Evolutionary conservation across 1,140 invertebrate genomes (phyloP).

Genomic region (Drosophila saltans): DNA sequence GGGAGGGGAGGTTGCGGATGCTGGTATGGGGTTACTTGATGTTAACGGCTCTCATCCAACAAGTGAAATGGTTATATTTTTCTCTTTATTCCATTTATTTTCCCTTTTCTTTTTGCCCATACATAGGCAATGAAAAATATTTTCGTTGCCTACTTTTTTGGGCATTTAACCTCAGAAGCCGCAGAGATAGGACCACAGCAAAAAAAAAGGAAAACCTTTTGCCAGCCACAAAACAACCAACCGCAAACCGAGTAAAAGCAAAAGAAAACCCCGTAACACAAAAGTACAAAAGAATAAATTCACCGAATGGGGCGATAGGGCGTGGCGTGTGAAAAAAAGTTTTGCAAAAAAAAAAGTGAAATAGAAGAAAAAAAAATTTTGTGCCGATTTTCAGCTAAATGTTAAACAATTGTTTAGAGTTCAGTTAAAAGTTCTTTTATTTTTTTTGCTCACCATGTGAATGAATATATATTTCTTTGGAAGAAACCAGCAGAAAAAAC

Average conservation of each 20-base stretch:
- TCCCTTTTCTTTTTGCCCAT: background rate
- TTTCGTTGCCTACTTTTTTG: slow-evolving; percentile 17
- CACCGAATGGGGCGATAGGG: background rate
- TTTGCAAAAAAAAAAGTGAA: background rate
- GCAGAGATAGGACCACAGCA: background rate
- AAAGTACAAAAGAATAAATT: slow-evolving; percentile 20
- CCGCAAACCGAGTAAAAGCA: slow-evolving; percentile 3
- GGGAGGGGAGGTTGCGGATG: too few relatives aligned
- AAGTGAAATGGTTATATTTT: slow-evolving; percentile 3
- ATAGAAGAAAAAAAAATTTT: background rate
- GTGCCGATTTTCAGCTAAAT: slow-evolving; percentile 18
- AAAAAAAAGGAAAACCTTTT: background rate
- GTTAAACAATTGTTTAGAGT: slow-evolving; percentile 19
- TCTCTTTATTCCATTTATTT: background rate
- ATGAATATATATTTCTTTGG: background rate
- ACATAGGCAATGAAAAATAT: slow-evolving; percentile 7
- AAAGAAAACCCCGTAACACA: background rate
- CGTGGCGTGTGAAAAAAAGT: slow-evolving; percentile 16
- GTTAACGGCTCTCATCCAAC: background rate
- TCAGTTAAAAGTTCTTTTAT: background rate
- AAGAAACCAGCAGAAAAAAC: background rate
- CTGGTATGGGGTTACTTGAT: background rate
- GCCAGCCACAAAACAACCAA: background rate
- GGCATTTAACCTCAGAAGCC: slow-evolving; percentile 6
- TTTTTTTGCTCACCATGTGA: background rate